These are phyloP conservation scores for Amazona vittata DNA, from an alignment of 2,113 vertebrate species.

Conservation along the genomic window DNA sequence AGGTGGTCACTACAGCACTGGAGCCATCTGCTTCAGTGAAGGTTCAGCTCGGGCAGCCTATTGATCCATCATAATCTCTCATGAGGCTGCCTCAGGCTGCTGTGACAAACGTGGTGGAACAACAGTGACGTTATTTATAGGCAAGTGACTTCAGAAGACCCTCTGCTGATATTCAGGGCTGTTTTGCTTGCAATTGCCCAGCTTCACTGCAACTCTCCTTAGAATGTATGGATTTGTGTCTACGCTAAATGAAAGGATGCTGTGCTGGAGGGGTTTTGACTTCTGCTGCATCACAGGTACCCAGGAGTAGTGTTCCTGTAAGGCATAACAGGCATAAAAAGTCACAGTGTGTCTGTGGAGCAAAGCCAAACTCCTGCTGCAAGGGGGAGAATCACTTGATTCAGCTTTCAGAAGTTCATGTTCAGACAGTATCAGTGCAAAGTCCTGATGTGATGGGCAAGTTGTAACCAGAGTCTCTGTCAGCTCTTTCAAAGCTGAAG, in stretches of 20 bases:
- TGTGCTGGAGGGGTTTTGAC: background rate
- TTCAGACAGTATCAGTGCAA: background rate
- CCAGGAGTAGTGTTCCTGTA: background rate
- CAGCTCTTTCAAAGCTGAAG: background rate
- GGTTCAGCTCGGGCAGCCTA: slow-evolving; percentile 46
- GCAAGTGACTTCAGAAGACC: background rate
- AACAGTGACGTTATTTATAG: background rate
- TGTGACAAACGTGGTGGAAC: background rate
- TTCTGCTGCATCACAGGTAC: background rate
- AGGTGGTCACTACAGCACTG: slow-evolving; percentile 10
- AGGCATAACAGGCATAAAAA: background rate
- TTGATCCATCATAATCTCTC: slow-evolving; percentile 13
- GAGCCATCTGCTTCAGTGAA: slow-evolving; percentile 45
- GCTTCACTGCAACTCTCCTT: background rate
- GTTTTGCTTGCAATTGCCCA: background rate
- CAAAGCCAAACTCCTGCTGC: background rate
- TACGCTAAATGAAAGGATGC: fast-evolving
- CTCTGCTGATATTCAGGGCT: background rate
- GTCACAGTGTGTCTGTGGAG: background rate
- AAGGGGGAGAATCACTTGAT: background rate
- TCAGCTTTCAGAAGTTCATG: background rate
- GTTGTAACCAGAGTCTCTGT: background rate
- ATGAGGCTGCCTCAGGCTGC: background rate
- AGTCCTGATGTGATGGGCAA: fast-evolving
- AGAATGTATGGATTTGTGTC: background rate